phyloP scores from a whole-genome alignment of 1,140 invertebrate species.

The Pachypsylla venusta region DNA sequence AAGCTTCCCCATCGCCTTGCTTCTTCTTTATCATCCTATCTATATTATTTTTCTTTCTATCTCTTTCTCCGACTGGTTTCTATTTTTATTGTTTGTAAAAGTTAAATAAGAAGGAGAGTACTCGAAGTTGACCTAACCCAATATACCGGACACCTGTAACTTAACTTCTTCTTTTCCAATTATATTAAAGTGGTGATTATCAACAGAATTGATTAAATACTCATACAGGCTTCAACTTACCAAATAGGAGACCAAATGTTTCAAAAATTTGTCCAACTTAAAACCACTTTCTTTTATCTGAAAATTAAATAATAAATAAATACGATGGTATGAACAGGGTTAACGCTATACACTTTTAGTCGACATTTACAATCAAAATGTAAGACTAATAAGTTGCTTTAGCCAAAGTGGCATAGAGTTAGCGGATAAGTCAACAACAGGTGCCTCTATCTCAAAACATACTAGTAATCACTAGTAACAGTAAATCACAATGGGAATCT shows the following conservation, averaged over 20 bases:
- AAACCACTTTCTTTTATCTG: not conserved
- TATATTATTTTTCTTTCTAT: not conserved
- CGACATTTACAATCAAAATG: not conserved
- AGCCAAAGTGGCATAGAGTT: too few species aligned
- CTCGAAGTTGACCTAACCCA: not conserved
- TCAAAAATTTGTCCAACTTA: constrained; percentile 4
- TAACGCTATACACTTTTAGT: not conserved
- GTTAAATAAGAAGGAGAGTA: not conserved
- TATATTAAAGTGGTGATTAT: not conserved
- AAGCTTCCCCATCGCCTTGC: too few species aligned
- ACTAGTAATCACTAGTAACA: not conserved
- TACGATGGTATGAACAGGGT: not conserved
- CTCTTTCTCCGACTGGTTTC: not conserved
- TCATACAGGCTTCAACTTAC: not conserved
- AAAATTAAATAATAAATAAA: not conserved
- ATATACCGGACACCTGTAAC: too few species aligned
- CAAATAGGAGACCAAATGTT: not conserved
- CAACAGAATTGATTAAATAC: not conserved
- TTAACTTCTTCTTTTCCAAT: not conserved
- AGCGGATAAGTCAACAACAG: too few species aligned
- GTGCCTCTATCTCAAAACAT: too few species aligned
- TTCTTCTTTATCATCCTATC: too few species aligned
- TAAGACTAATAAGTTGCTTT: too few species aligned
- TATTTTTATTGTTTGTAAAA: not conserved
- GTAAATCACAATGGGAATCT: not conserved